phyloP scores from a whole-genome alignment of 2,113 vertebrate genomes.

The Chlorocebus sabaeus region DNA sequence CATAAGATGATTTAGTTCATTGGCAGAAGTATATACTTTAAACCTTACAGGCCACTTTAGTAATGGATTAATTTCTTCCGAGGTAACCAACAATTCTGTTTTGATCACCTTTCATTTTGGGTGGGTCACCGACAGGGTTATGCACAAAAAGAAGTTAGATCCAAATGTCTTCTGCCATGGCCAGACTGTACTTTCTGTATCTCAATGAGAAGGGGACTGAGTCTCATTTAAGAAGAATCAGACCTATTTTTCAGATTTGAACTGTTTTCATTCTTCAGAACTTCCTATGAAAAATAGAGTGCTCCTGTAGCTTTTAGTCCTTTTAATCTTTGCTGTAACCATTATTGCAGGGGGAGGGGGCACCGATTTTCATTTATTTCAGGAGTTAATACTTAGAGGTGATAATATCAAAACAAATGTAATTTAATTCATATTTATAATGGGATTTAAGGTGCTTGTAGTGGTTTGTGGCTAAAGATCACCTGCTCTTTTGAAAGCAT shows the following conservation, averaged over 20 bases:
- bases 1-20: background rate
- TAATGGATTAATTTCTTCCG: conserved; percentile 27
- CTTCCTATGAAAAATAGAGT: conserved; percentile 56
- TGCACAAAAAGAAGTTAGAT: background rate
- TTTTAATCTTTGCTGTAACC: conserved; percentile 30
- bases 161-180: background rate
- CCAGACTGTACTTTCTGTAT: background rate
- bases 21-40: conserved; percentile 27
- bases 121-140: background rate
- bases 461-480: conserved; percentile 19
- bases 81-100: background rate
- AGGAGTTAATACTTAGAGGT: conserved; percentile 7
- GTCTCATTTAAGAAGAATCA: conserved; percentile 45
- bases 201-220: background rate
- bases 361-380: conserved; percentile 43
- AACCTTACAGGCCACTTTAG: background rate
- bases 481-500: background rate
- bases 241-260: conserved; percentile 47
- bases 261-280: conserved; percentile 51
- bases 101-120: conserved; percentile 5
- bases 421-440: conserved; percentile 38
- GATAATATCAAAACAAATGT: conserved; percentile 18
- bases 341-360: background rate
- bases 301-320: background rate
- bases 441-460: background rate